Evolutionary conservation across 2,888 invertebrate species (phyloP).

Genomic region (Ferrisia virgata): DNA sequence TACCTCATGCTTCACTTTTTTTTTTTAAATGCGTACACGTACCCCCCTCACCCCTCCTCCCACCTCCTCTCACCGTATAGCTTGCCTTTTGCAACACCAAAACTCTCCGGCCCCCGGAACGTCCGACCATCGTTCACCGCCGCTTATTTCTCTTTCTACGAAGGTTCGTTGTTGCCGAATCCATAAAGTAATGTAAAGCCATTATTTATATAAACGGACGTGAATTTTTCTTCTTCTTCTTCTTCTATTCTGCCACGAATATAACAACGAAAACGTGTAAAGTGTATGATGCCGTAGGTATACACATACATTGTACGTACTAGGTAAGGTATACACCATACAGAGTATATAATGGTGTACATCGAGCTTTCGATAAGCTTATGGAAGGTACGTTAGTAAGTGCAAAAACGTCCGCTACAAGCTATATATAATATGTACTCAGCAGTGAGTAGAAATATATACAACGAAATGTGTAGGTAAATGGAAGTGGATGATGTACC

Average conservation of each 20-base stretch:
- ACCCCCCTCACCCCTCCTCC: background rate
- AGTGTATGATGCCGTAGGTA: background rate
- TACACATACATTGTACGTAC: no score
- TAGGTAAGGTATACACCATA: no score
- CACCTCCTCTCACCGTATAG: no score
- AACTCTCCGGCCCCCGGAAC: background rate
- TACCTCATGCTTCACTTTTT: background rate
- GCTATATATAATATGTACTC: no score
- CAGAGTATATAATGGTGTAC: no score
- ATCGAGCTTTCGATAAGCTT: no score
- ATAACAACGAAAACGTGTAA: background rate
- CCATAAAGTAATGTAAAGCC: conserved; percentile 44
- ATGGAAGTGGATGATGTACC: no score
- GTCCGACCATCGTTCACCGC: background rate
- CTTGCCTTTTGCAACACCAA: background rate
- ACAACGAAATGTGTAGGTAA: no score
- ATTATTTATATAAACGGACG: conserved; percentile 44
- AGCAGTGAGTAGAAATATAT: no score
- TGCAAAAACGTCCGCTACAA: no score
- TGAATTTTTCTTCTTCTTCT: background rate
- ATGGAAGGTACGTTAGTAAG: no score
- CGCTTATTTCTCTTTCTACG: background rate
- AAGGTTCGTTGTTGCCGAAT: conserved; percentile 25
- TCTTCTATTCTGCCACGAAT: background rate
- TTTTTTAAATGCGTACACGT: background rate